Evolutionary conservation across 2,113 vertebrate genomes (phyloP), one percentile per base, ranked within the genome.

Genomic region (Bombycilla garrulus): DNA sequence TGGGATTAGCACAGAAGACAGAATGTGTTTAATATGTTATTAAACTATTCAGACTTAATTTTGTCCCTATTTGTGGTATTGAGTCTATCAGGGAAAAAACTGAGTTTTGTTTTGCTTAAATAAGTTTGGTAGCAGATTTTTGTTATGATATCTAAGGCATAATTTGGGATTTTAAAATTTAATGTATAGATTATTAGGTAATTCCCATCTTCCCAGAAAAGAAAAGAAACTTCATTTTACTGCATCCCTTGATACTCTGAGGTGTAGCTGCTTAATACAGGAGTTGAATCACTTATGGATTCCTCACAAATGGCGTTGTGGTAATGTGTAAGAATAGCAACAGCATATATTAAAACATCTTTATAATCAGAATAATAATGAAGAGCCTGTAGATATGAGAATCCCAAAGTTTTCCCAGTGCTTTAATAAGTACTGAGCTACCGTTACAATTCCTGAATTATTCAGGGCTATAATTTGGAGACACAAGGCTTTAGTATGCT

Each of bases 401-500:
- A 94, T 96, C 66, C 92, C 92, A 96, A 96, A 97, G 92, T 97
- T 96, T 94, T 93, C 96, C 96, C 87, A 94, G 72, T 77, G 90
- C 81, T 95, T 97, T 97, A 95, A 87, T 93, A 93, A 94, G 93
- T 93, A 94, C 93, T 92, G 91, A 92, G 73, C 93, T 96, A 92
- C 72, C 2, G 19, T 95, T 93, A 83, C 44, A 81, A 95, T 96
- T 92, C 58, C 92, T 98, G 97, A 98, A 98, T 98, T 97, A 97
- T 97, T 98, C 97, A 98, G 95, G 92, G 89, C 90, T 94, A 29
- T 81, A 95, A 95, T 97, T 95, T 93, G 93, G 90, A 96, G 80
- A 74, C 85, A 86, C 65, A 48, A 76, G 81, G 83, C 61, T 97
- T 97, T 97, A 96, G 96, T 97, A 98, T 98, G 96, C 97, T 86